These are phyloP conservation scores for Bufotes viridis DNA, from an alignment of 2,797 vertebrate species.

Conservation along the genomic window DNA sequence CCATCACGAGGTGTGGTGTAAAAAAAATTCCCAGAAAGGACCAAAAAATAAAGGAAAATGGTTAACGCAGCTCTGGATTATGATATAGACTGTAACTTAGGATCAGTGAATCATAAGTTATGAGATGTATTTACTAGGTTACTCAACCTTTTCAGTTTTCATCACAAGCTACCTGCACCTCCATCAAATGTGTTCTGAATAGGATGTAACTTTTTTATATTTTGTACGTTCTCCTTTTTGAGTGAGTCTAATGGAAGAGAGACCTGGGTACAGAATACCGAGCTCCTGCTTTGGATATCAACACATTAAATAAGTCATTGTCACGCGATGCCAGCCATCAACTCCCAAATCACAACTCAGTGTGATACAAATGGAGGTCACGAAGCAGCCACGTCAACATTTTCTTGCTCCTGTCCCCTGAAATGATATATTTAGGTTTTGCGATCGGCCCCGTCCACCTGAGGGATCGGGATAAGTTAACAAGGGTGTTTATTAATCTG, in stretches of 20 bases:
- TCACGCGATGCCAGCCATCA: not conserved
- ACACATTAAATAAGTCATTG: not conserved
- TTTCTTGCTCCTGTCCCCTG: slow-evolving; percentile 27
- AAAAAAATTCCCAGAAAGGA: too few species aligned
- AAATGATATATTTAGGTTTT: slow-evolving; percentile 46
- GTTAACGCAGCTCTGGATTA: too few species aligned
- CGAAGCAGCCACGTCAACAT: slow-evolving; percentile 37
- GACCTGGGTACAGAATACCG: not conserved
- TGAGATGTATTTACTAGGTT: too few species aligned
- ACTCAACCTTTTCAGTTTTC: too few species aligned
- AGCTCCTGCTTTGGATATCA: not conserved
- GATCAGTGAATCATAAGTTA: too few species aligned
- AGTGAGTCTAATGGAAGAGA: not conserved
- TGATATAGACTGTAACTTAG: too few species aligned
- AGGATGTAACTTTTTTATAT: too few species aligned
- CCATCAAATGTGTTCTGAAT: too few species aligned
- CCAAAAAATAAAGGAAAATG: too few species aligned
- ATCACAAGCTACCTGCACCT: too few species aligned
- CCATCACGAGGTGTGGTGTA: too few species aligned
- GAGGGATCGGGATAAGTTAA: slow-evolving; percentile 53
- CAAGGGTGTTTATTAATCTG: slow-evolving; percentile 58
- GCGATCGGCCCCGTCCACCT: slow-evolving; percentile 17
- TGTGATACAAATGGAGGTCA: slow-evolving; percentile 16
- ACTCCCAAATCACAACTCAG: not conserved
- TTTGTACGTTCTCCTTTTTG: not conserved